Conservation (phyloP, 2,888 invertebrate species). For the Tuta absoluta region DNA sequence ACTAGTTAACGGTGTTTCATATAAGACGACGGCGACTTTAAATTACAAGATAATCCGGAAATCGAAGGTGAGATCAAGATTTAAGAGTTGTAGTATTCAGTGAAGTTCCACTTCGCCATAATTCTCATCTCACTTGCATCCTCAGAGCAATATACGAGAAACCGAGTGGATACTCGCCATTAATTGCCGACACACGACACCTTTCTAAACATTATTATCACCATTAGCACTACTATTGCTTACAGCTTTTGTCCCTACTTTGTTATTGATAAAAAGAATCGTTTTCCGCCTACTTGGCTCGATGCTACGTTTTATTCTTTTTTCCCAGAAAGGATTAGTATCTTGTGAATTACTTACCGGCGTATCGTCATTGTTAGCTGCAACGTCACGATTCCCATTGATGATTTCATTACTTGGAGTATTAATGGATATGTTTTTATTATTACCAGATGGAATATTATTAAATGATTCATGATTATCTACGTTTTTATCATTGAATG, state of each 20-base stretch:
- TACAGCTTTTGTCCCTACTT: slow-evolving; percentile 61
- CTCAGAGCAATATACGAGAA: slow-evolving; percentile 66
- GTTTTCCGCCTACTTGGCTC: slow-evolving; percentile 77
- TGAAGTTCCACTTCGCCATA: slow-evolving; percentile 48
- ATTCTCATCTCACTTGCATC: slow-evolving; percentile 67
- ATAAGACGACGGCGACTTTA: not conserved
- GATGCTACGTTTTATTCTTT: slow-evolving; percentile 64
- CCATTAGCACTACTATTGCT: slow-evolving; percentile 46
- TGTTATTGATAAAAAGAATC: slow-evolving; percentile 76
- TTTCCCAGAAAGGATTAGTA: slow-evolving; percentile 75
- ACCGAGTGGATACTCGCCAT: slow-evolving; percentile 44
- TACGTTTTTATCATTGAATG: slow-evolving; percentile 45
- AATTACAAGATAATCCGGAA: slow-evolving; percentile 36
- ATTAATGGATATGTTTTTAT: slow-evolving; percentile 41
- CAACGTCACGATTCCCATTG: slow-evolving; percentile 45
- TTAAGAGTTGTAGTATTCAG: slow-evolving; percentile 62
- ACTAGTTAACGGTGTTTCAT: not conserved
- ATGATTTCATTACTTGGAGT: slow-evolving; percentile 41
- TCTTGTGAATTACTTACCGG: slow-evolving; percentile 73
- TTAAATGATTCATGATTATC: slow-evolving; percentile 51
- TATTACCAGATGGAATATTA: slow-evolving; percentile 41
- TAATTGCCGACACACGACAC: slow-evolving; percentile 11
- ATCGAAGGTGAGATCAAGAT: slow-evolving; percentile 64
- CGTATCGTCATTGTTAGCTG: slow-evolving; percentile 52
- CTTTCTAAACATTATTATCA: slow-evolving; percentile 43